Evolutionary conservation across 1,140 invertebrate species (phyloP).

Genomic region (Cydia pomonella): DNA sequence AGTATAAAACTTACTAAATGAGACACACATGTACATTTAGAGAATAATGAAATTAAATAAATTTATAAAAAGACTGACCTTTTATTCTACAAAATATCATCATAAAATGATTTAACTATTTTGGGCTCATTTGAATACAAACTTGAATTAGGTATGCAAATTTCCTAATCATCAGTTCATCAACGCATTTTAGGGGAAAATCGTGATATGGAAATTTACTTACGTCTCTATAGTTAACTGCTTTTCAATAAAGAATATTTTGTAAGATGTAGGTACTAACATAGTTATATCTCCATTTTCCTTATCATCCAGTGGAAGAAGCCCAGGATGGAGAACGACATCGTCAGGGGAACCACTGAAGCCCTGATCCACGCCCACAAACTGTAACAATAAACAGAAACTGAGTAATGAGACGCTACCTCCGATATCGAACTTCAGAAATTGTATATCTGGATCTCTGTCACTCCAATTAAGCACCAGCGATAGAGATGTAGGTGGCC

Average conservation of each 20-base stretch:
- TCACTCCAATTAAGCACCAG: too few species aligned
- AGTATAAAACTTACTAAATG: neutral
- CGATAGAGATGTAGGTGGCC: too few species aligned
- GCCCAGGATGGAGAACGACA: conserved; percentile 87
- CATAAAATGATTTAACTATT: neutral
- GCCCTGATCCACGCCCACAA: conserved; percentile 87
- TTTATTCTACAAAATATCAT: neutral
- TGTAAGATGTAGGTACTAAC: conserved; percentile 8
- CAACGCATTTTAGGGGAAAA: neutral
- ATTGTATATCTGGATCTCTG: too few species aligned
- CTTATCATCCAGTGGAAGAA: conserved; percentile 90
- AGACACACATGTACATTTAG: neutral
- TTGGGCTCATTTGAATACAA: neutral
- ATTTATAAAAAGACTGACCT: neutral
- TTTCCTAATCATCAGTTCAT: neutral
- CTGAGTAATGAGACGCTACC: neutral
- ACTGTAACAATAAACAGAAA: conserved; percentile 79
- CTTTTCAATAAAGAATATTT: neutral
- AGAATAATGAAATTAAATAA: neutral
- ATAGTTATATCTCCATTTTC: conserved; percentile 81
- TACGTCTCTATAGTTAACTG: conserved; percentile 2
- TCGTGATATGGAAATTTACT: neutral
- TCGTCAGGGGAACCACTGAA: conserved; percentile 86
- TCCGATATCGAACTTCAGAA: too few species aligned
- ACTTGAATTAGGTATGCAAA: neutral